Conservation (phyloP, 2,113 vertebrate genomes). For the rabbit (Oryctolagus cuniculus) region DNA sequence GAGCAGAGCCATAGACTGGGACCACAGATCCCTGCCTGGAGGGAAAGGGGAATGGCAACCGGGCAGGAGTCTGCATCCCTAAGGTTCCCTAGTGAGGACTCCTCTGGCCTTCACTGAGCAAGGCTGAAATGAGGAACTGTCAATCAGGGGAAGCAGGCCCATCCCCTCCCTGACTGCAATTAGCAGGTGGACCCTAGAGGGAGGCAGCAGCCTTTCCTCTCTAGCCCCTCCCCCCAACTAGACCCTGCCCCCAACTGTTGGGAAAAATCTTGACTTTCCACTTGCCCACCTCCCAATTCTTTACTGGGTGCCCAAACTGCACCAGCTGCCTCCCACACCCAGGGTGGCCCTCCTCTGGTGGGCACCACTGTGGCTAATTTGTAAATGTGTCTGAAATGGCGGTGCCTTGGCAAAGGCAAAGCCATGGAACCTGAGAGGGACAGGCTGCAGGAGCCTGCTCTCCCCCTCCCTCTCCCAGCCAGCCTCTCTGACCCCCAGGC, state of each 20-base stretch:
- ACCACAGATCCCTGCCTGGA: not conserved
- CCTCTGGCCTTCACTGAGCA: not conserved
- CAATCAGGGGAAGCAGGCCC: not conserved
- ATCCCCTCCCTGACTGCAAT: not conserved
- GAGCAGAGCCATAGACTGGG: conserved; percentile 13
- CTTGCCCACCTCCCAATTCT: not conserved
- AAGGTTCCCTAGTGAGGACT: not conserved
- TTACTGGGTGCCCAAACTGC: not conserved
- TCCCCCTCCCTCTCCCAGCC: not conserved
- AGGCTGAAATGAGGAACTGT: not conserved
- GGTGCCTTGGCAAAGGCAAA: not conserved
- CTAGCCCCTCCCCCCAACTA: too few relatives aligned
- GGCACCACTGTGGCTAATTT: accelerated
- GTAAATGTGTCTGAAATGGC: not conserved
- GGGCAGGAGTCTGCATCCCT: not conserved
- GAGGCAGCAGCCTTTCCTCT: not conserved
- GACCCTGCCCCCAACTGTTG: not conserved
- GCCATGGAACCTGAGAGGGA: not conserved
- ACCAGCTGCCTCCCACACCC: not conserved
- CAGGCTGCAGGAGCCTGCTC: not conserved
- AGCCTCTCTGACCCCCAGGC: conserved; percentile 45
- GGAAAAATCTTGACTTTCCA: not conserved
- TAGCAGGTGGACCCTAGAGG: not conserved
- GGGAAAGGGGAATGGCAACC: not conserved
- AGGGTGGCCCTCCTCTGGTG: not conserved